phyloP scores from a whole-genome alignment of 2,888 invertebrate genomes.

The Smittia aterrima region DNA sequence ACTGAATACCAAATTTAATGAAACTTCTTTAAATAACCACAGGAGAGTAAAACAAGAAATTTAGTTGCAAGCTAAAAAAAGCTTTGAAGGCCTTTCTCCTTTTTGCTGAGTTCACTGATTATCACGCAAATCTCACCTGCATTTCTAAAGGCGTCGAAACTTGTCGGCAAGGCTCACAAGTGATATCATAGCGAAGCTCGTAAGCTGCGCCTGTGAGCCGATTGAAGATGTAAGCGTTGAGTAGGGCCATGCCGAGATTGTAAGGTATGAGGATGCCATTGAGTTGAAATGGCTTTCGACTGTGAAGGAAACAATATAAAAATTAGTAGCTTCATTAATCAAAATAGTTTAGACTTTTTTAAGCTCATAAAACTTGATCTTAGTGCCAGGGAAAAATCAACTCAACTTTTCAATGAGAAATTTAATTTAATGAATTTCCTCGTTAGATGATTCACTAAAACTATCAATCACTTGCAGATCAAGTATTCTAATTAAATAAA shows the following conservation, averaged over 20 bases:
- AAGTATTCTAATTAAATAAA: too few species aligned
- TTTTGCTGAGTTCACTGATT: too few species aligned
- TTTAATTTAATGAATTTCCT: too few species aligned
- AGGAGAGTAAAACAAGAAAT: too few species aligned
- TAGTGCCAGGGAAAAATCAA: too few species aligned
- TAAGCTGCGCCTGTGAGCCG: conserved; percentile 73
- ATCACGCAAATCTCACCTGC: conserved; percentile 58
- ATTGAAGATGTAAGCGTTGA: conserved; percentile 81
- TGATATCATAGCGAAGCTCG: conserved; percentile 75
- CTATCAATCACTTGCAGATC: too few species aligned
- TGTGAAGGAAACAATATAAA: neutral
- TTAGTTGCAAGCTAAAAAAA: too few species aligned
- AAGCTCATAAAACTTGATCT: neutral
- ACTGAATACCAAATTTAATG: too few species aligned
- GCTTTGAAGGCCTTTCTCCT: too few species aligned
- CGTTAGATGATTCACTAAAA: too few species aligned
- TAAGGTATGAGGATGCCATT: conserved; percentile 77
- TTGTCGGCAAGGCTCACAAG: conserved; percentile 81
- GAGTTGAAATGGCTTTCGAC: conserved; percentile 69
- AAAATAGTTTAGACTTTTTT: neutral
- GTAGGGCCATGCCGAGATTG: conserved; percentile 76
- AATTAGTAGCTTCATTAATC: neutral
- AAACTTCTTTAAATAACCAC: too few species aligned
- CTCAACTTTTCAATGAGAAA: too few species aligned
- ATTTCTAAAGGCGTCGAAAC: conserved; percentile 75